Conservation (phyloP, 2,113 vertebrate species). For the Pseudorhombus dupliciocellatus region DNA sequence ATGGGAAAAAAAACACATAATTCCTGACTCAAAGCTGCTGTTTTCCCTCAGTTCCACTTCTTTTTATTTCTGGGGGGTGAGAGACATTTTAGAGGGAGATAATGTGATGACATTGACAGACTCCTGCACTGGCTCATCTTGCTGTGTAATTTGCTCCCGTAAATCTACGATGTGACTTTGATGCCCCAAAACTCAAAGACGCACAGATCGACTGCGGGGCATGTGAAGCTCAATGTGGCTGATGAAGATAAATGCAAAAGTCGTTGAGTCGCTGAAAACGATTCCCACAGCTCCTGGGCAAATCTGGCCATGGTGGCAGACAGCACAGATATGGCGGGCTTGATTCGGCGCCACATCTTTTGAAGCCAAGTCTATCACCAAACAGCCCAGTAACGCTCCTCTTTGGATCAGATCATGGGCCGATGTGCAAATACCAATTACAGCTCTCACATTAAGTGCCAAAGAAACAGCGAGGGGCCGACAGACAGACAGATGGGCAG, state of each 20-base stretch:
- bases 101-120: slow-evolving; percentile 40
- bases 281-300: slow-evolving; percentile 56
- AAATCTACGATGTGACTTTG: slow-evolving; percentile 52
- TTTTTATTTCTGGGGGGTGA: slow-evolving; percentile 11
- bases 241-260: slow-evolving; percentile 73
- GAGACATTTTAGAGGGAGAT: slow-evolving; percentile 16
- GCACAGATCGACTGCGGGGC: slow-evolving; percentile 45
- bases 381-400: slow-evolving; percentile 51
- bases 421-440: slow-evolving; percentile 65
- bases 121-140: slow-evolving; percentile 34
- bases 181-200: slow-evolving; percentile 43
- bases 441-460: slow-evolving; percentile 47
- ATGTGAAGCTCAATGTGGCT: slow-evolving; percentile 64
- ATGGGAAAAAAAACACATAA: neutral
- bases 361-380: slow-evolving; percentile 69
- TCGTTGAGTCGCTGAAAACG: slow-evolving; percentile 57
- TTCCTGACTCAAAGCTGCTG: slow-evolving; percentile 22
- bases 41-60: neutral
- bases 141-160: slow-evolving; percentile 49
- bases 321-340: slow-evolving; percentile 57
- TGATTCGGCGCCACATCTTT: slow-evolving; percentile 62
- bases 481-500: slow-evolving; percentile 49
- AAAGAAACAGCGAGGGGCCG: slow-evolving; percentile 49
- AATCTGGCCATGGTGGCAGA: slow-evolving; percentile 63
- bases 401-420: slow-evolving; percentile 62